Evolutionary conservation across 2,888 invertebrate species (phyloP), one percentile per base, ranked within the genome.

Genomic region (Lasioglossum oenotherae): DNA sequence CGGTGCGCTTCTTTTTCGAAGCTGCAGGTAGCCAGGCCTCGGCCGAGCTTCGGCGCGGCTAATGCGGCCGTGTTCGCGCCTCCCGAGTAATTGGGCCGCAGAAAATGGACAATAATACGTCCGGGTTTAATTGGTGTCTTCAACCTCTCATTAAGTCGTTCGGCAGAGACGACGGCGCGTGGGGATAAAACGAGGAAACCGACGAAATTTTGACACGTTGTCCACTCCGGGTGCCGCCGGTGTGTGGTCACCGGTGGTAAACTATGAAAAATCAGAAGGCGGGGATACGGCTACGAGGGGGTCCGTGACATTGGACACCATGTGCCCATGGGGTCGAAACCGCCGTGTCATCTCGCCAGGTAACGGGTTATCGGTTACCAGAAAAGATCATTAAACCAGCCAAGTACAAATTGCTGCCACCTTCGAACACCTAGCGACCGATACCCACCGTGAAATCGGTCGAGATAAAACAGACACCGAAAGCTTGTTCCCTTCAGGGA

Each of bases 281-380:
- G 31, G 64, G 67, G 67, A 60, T 1, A 53, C 53, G 53, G 53
- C 27, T 14, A 38, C 49, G 35, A 23, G 19, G 80, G 84, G 83
- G 80, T 80, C 80, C 83, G 19, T 86, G 83, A 83, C 85, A 85
- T 74, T 83, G 49, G 75, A 82, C 80, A 85, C 72, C 82, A 57
- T 74, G 10, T 31, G 64, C 31, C 69, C 73, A 57, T 60, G 80
- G 78, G 81, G 88, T 81, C 83, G 67, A 86, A 87, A 83, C 79
- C 75, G 88, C 88, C 73, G 79, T 83, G 88, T 87, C 88, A 88
- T 88, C 86, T 81, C 31, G 27, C 53, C 80, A 53, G 64, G 75
- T 83, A 87, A 87, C 87, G 83, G 86, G 80, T 38, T 86, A 76
- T 75, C 67, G 74, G 69, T 85, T 78, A 57, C 78, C 71, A 75